Percentiles rank a stretch among this genome's conserved stretches.
These are phyloP conservation scores for Plusia festucae DNA, from an alignment of 2,888 invertebrate genomes.

Conservation along the genomic window DNA sequence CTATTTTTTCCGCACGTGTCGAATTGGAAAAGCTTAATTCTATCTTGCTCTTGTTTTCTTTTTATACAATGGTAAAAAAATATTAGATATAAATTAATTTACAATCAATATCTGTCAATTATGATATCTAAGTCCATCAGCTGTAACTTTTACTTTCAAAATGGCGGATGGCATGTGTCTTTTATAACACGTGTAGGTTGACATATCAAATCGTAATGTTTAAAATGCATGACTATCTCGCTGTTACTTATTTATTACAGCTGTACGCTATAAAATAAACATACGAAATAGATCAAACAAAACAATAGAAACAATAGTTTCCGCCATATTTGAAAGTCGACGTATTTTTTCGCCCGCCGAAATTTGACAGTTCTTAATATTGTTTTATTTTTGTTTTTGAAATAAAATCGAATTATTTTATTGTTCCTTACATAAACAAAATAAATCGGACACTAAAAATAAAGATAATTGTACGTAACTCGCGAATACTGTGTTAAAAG, in stretches of 20 bases:
- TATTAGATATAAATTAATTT: not conserved
- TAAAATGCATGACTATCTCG: conserved; percentile 31
- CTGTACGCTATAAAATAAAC: not conserved
- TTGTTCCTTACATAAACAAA: not conserved
- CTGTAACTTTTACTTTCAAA: conserved; percentile 23
- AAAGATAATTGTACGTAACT: not conserved
- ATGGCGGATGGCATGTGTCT: conserved; percentile 8
- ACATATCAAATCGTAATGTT: conserved; percentile 9
- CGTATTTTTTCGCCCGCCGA: not conserved
- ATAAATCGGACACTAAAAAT: not conserved
- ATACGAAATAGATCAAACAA: not conserved
- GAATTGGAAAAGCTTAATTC: too few species aligned
- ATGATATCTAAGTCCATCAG: conserved; percentile 1
- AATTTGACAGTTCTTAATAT: conserved; percentile 6
- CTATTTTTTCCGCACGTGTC: too few species aligned
- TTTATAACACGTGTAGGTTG: conserved; percentile 6
- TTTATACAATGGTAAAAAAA: too few species aligned
- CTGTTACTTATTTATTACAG: conserved; percentile 14
- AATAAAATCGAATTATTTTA: not conserved
- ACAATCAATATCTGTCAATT: not conserved
- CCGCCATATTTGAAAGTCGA: conserved; percentile 19
- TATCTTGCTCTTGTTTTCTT: too few species aligned
- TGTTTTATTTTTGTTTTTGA: not conserved
- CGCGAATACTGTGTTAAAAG: conserved; percentile 18
- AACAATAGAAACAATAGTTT: not conserved